Base-by-base conservation (phyloP, 2,113 vertebrate genomes). In the Phaethon lepturus region DNA sequence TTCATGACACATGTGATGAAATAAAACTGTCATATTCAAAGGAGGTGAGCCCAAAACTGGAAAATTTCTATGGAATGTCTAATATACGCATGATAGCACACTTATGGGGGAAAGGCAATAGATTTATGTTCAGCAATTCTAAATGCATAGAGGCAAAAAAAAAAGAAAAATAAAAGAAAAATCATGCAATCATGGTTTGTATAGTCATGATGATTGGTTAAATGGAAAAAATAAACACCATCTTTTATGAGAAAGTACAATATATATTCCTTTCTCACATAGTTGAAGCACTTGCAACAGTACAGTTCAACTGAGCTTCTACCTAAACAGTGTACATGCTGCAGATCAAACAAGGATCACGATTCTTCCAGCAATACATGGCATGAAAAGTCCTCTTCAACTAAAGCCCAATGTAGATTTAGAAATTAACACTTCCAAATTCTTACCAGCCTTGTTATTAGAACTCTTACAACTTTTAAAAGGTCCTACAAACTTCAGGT, bases 31-130 rank as follows among this genome's bases (percentile, higher is more conserved):
- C 16, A n/a, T 25, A 62, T 55, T 89, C 55, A 85, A 71, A 87
- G 29, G 33, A 40, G 5, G 7, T 50, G 9, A 76, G 29, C 11
- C n/a, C n/a, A 23, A 91, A 90, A 47, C 17, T 5, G 7, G 5
- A 67, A 87, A 33, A 52, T 83, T 49, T 73, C 26, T 45, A 62
- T 7, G 18, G 40, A 52, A 60, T 14, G 26, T 58, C 71, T 55
- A 59, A 82, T 31, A 60, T 29, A 73, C 4, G 50, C 0, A 4
- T 22, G 78, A 89, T 23, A 89, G 42, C 60, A 91, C 77, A 90
- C 50, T 86, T 73, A 97, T 90, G 95, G 92, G 95, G 95, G 90
- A 97, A 95, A 97, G 80, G 93, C 64, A 86, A 16, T 5, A 81
- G 77, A 60, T 64, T 86, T 53, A 26, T 31, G 45, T 80, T 78